These are phyloP conservation scores for Eupristina koningsbergeri DNA, from an alignment of 1,140 invertebrate species.

Conservation along the genomic window DNA sequence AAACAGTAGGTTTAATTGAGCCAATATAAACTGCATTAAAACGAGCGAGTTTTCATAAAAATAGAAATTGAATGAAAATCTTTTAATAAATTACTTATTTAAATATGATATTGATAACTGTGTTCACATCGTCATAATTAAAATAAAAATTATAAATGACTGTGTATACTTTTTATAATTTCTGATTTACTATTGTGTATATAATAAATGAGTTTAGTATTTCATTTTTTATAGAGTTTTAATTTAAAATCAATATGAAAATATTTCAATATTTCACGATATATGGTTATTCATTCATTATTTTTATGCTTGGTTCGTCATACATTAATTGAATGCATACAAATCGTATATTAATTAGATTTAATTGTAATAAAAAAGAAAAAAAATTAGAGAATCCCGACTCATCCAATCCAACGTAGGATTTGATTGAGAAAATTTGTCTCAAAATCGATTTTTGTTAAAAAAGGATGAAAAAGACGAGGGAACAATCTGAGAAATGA, in stretches of 20 bases:
- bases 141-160: no score
- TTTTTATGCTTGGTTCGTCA: neutral
- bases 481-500: constrained; percentile 43
- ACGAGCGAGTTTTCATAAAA: no score
- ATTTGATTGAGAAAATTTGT: neutral
- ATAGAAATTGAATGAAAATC: no score
- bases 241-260: neutral
- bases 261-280: neutral
- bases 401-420: neutral
- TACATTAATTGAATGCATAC: neutral
- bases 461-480: constrained; percentile 27
- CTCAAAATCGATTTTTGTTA: neutral
- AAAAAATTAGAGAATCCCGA: neutral
- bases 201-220: neutral
- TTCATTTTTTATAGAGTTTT: neutral
- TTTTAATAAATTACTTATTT: no score
- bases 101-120: no score
- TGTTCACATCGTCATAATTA: no score
- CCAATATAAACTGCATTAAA: no score
- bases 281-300: neutral
- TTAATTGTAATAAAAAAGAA: neutral
- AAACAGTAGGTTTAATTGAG: no score
- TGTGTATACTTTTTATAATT: neutral
- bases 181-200: neutral
- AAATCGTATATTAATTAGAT: constrained; percentile 15